Evolutionary conservation across 92 coral and sea anemone species (phyloP), one percentile per base, ranked within the genome.

Genomic region (Actinostola sp.): DNA sequence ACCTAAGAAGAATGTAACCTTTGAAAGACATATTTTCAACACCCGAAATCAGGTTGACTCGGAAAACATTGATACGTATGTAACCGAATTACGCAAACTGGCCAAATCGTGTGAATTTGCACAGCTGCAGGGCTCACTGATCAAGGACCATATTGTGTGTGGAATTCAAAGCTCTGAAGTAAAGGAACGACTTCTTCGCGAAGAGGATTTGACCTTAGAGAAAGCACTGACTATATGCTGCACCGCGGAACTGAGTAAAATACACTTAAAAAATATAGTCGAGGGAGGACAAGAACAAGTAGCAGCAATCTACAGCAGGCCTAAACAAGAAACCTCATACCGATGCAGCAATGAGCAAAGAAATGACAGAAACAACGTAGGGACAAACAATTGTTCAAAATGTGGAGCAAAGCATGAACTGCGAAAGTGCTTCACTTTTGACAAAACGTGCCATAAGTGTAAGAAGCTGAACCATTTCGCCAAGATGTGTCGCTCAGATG

Each of bases 1-100:
- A 35, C 79, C 85, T 0, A 62, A 62, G 14, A 72, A 80, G 50
- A 81, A 66, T 35, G 65, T 56, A 15, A 81, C 70, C 17, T 78
- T 55, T 42, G 83, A 78, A 44, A 41, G 84, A 42, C 80, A 75
- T 42, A 66, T 82, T 28, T 82, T 82, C 39, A 50, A 50, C 55
- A 49, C 82, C 41, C 50, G 87, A 56, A 62, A 51, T 32, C 87
- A 82, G 39, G 82, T 54, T 19, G 50, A 43, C 15, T 39, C 19
- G 16, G 76, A 81, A 33, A 48, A 35, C 29, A 81, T 81, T 1
- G 86, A 73, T 38, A 39, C 53, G 33, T 81, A 74, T 57, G 82
- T 70, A 0, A 77, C 60, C 8, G 83, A 77, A 43, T 62, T 73
- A 23, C 49, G 45, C 15, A 71, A n/a, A n/a, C n/a, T n/a, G n/a